Conservation (phyloP, 53 echinoderm and acorn worm genomes). For the Astropecten irregularis region DNA sequence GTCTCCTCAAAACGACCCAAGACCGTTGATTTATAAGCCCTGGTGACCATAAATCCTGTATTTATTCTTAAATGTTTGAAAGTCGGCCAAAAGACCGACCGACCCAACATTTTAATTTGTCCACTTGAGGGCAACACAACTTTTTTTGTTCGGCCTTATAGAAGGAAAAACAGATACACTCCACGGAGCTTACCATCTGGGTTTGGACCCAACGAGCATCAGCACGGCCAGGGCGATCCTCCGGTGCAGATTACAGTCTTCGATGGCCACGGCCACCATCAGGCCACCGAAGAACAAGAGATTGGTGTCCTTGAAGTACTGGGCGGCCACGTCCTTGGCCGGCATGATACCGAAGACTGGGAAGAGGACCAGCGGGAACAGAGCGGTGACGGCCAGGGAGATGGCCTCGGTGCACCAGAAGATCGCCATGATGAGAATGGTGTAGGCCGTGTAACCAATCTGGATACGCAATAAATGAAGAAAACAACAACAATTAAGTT, state of each 20-base stretch:
- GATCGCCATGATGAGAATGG: constrained; percentile 87
- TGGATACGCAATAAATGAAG: constrained; percentile 23
- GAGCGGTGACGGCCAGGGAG: constrained; percentile 87
- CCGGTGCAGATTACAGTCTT: constrained; percentile 86
- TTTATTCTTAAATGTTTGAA: no score
- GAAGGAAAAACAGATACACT: no score
- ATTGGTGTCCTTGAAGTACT: constrained; percentile 91
- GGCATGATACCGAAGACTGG: constrained; percentile 84
- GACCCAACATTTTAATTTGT: no score
- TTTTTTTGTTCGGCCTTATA: no score
- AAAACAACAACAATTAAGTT: not conserved
- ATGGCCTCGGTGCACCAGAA: constrained; percentile 89
- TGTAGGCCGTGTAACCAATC: constrained; percentile 74
- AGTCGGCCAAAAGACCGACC: no score
- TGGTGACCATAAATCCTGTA: no score
- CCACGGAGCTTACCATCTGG: constrained; percentile 75
- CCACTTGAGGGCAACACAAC: no score
- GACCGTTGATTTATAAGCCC: no score
- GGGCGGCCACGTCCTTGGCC: constrained; percentile 73
- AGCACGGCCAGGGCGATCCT: constrained; percentile 85
- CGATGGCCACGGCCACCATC: constrained; percentile 87
- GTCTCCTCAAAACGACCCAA: no score
- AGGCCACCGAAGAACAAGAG: constrained; percentile 84
- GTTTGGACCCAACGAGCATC: constrained; percentile 77
- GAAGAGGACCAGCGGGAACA: constrained; percentile 91